Evolutionary conservation across 2,888 invertebrate genomes (phyloP), one percentile per base, ranked within the genome.

Genomic region (Tridacna gigas): DNA sequence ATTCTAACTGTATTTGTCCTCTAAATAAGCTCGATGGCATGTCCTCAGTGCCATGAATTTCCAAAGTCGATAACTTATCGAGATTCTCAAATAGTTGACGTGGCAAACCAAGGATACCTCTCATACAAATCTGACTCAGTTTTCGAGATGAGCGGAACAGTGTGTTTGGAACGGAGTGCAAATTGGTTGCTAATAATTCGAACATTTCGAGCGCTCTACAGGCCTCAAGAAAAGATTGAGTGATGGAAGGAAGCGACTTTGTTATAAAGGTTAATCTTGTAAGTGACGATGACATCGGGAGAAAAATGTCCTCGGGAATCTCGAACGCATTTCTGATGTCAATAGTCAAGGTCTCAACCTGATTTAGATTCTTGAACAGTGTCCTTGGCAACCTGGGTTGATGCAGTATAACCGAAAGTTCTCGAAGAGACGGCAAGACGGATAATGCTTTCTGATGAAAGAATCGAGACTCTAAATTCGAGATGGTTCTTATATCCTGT

Each of bases 381-480:
- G 47, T 15, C 12, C 9, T 25, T 4, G 83, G 61, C 4, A 83
- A 20, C 12, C 60, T 60, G 5, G 22, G 18, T 26, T 83, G 83
- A 37, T 80, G 61, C 18, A 63, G 22, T 13, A 69, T 45, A 25
- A 83, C 74, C 5, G 61, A 74, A 5, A 83, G 48, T 9, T 66
- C 74, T 11, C 18, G 28, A 47, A 83, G 60, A 28, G 47, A 22
- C 13, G 15, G 0, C 48, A 74, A n/a, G 11, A 69, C 47, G 0
- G 65, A 66, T 20, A 83, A 74, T 0, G 77, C 47, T 3, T 67
- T 22, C 47, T 63, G 71, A 3, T 28, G 56, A 63, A 74, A 83
- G 28, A 80, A 7, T 4, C 73, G 67, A 11, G 83, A 71, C 45
- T 83, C 83, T 9, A 83, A 45, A 1, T 77, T 77, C 45, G 25